Evolutionary conservation across 2,113 vertebrate genomes (phyloP).

Genomic region (Melanotaenia duboulayi): DNA sequence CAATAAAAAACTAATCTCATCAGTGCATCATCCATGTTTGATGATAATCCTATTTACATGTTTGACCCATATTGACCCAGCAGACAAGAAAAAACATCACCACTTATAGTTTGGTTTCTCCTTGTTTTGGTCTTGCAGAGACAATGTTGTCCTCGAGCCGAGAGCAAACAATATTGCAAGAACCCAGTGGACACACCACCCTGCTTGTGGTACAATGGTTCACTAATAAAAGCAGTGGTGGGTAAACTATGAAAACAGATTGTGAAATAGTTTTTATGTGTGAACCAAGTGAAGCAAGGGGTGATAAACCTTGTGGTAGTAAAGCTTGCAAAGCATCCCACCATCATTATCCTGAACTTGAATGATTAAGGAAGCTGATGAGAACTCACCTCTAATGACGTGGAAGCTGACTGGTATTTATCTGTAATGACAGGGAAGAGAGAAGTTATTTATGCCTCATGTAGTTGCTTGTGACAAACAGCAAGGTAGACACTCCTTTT

Average conservation of each 20-base stretch:
- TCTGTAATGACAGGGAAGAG: slow-evolving; percentile 80
- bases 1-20: too few species aligned
- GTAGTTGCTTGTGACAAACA: slow-evolving; percentile 8
- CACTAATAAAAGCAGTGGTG: neutral
- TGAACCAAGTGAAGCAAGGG: neutral
- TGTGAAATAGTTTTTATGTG: slow-evolving; percentile 5
- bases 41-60: too few species aligned
- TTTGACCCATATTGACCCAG: too few species aligned
- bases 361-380: neutral
- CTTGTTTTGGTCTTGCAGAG: too few species aligned
- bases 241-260: slow-evolving; percentile 24
- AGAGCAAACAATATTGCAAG: too few species aligned
- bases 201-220: neutral
- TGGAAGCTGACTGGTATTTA: slow-evolving; percentile 80
- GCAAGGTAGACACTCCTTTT: slow-evolving; percentile 25
- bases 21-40: too few species aligned
- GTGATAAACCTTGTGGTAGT: neutral
- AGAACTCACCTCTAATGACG: slow-evolving; percentile 91
- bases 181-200: neutral
- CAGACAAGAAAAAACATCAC: too few species aligned
- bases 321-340: neutral
- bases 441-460: neutral
- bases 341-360: neutral
- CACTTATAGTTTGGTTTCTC: too few species aligned
- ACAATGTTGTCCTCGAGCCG: too few species aligned